Percentiles rank a stretch among this genome's conserved stretches.
Evolutionary conservation across 1,140 invertebrate species (phyloP).

Genomic region (Pissodes strobi): DNA sequence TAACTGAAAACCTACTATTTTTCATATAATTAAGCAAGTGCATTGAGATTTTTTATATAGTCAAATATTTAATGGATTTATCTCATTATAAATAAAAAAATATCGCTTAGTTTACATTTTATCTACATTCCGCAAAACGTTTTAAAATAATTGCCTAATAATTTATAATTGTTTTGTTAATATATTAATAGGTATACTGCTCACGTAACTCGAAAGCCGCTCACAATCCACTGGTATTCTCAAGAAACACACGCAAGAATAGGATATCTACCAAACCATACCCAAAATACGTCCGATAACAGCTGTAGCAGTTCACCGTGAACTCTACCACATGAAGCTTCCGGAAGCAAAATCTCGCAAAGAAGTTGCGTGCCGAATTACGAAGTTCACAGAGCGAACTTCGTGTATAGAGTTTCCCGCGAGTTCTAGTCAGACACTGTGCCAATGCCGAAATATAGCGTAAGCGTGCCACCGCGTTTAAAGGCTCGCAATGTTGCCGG

Average conservation of each 20-base stretch:
- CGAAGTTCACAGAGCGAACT: conserved; percentile 26
- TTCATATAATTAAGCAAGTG: too few species aligned
- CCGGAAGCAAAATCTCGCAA: conserved; percentile 27
- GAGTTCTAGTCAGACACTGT: conserved; percentile 32
- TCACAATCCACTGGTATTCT: not conserved
- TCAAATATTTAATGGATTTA: too few species aligned
- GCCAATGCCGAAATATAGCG: conserved; percentile 33
- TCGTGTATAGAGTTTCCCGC: conserved; percentile 24
- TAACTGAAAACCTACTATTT: too few species aligned
- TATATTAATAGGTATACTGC: conserved; percentile 1
- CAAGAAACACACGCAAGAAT: conserved; percentile 19
- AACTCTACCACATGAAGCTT: conserved; percentile 28
- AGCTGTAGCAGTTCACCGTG: conserved; percentile 21
- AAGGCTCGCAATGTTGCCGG: conserved; percentile 32
- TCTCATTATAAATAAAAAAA: too few species aligned
- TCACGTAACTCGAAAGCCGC: conserved; percentile 1
- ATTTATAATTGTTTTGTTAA: conserved; percentile 1
- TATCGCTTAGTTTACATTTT: too few species aligned
- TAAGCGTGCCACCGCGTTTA: conserved; percentile 32
- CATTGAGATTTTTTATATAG: too few species aligned
- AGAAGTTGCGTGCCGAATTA: conserved; percentile 31
- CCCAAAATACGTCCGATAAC: conserved; percentile 26
- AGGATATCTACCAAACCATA: conserved; percentile 20
- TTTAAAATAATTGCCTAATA: not conserved
- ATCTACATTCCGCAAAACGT: not conserved